Base-by-base conservation (phyloP, 2,888 invertebrate genomes). In the Andrena trimmerana region DNA sequence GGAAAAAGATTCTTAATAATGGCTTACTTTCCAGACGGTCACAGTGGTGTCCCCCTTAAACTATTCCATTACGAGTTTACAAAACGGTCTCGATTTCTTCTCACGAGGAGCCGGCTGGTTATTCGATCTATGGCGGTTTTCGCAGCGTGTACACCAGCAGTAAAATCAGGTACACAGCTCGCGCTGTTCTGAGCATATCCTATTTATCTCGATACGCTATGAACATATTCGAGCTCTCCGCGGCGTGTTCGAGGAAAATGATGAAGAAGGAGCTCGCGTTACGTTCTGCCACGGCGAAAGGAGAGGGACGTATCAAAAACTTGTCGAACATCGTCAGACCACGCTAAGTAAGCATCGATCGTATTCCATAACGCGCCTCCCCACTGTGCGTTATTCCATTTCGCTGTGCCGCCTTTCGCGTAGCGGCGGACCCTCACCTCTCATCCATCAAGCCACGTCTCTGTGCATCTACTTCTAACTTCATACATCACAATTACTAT, bases 401-500 rank as follows among this genome's bases (percentile, higher is more conserved):
- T 81, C 80, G 73, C 78, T 76, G 79, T 63, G 85, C 74, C 82
- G 79, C 81, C 87, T 87, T 87, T 87, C 75, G 65, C 84, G 77
- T 68, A 80, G 69, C 69, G 69, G 70, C 70, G 78, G 69, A 68
- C 63, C 76, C 76, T 86, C 78, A 82, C 83, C 84, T 78, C 85
- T 84, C 86, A 88, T 88, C 86, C 86, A 88, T 88, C 88, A 88
- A 87, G 85, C 70, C 83, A 71, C 80, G 85, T 88, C 88, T 81
- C 81, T 83, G 83, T 77, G 78, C 83, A 84, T 84, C 88, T 87
- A 85, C 85, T 81, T 83, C 86, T 83, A 88, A 88, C 87, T 87
- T 88, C 87, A 86, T 88, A 83, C 85, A 88, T 88, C 87, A 87
- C 88, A 87, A 88, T 88, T 88, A 87, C 78, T 81, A 68, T 68